A percentile compares a stretch with the other conserved stretches of the same genome.
phyloP scores from a whole-genome alignment of 1,140 invertebrate genomes.

The Drosophila ercepeae region DNA sequence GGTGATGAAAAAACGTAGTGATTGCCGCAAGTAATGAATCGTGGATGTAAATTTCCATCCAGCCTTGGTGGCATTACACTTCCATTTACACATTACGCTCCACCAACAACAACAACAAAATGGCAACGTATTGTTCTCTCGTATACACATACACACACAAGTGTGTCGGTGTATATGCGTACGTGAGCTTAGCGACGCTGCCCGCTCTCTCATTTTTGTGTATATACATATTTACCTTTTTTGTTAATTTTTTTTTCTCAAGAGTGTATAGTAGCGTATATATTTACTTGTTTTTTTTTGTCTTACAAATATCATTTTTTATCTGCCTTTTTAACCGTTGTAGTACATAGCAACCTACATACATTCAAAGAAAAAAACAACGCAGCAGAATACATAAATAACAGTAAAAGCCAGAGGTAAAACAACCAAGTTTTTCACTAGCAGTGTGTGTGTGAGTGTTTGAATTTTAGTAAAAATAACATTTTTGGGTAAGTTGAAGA shows the following conservation, averaged over 20 bases:
- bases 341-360: conserved; percentile 32
- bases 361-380: conserved; percentile 1
- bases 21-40: conserved; percentile 17
- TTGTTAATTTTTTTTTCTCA: conserved; percentile 41
- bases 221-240: conserved; percentile 13
- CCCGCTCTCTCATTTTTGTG: neutral
- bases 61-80: conserved; percentile 21
- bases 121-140: conserved; percentile 50
- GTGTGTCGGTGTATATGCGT: conserved; percentile 40
- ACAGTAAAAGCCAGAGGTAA: conserved; percentile 8
- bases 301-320: conserved; percentile 22
- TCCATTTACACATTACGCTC: conserved; percentile 33
- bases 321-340: conserved; percentile 35
- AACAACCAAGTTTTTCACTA: neutral
- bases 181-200: neutral
- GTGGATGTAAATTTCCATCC: conserved; percentile 47
- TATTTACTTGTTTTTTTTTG: conserved; percentile 23
- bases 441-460: conserved; percentile 20
- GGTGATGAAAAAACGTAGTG: conserved; percentile 15
- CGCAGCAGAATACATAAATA: conserved; percentile 19
- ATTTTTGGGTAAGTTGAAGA: conserved; percentile 26
- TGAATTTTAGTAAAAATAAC: neutral
- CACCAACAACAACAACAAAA: conserved; percentile 47
- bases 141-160: conserved; percentile 35
- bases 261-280: neutral